Evolutionary conservation across 1,140 invertebrate genomes (phyloP).

Genomic region (Lanistes nyassanus): DNA sequence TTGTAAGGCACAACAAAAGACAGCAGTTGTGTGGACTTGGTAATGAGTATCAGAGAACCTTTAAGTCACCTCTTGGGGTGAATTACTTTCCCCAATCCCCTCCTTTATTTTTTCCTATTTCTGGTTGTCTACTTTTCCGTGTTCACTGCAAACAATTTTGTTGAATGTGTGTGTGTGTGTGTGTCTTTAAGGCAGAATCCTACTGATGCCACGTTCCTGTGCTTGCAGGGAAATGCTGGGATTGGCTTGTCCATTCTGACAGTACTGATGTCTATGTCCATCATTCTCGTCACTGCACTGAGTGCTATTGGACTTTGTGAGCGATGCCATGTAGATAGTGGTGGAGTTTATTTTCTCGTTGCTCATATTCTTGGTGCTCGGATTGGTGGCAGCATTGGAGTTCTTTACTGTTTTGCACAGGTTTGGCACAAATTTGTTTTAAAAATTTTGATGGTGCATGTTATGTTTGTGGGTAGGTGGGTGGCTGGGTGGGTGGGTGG

Average conservation of each 20-base stretch:
- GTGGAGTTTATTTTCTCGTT: slow-evolving; percentile 94
- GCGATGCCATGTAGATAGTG: slow-evolving; percentile 87
- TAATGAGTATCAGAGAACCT: no score
- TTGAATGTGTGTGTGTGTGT: slow-evolving; percentile 1
- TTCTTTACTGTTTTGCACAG: slow-evolving; percentile 96
- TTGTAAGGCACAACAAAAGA: no score
- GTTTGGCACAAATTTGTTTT: slow-evolving; percentile 37
- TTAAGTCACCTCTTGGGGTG: no score
- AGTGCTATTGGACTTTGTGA: slow-evolving; percentile 97
- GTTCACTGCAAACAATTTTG: no score
- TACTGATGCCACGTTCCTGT: no score
- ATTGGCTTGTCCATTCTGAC: slow-evolving; percentile 88
- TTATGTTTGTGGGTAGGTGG: neutral
- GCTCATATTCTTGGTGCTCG: slow-evolving; percentile 93
- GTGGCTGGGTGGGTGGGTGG: neutral
- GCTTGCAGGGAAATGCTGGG: slow-evolving; percentile 80
- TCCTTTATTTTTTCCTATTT: no score
- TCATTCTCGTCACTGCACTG: slow-evolving; percentile 89
- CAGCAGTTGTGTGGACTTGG: no score
- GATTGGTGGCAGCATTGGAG: slow-evolving; percentile 89
- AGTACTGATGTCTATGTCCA: slow-evolving; percentile 86
- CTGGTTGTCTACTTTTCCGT: no score
- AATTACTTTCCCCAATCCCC: no score
- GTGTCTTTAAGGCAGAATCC: neutral
- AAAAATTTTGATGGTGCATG: neutral